Evolutionary conservation across 2,797 vertebrate species (phyloP).

Genomic region (Telmatherina bonti): DNA sequence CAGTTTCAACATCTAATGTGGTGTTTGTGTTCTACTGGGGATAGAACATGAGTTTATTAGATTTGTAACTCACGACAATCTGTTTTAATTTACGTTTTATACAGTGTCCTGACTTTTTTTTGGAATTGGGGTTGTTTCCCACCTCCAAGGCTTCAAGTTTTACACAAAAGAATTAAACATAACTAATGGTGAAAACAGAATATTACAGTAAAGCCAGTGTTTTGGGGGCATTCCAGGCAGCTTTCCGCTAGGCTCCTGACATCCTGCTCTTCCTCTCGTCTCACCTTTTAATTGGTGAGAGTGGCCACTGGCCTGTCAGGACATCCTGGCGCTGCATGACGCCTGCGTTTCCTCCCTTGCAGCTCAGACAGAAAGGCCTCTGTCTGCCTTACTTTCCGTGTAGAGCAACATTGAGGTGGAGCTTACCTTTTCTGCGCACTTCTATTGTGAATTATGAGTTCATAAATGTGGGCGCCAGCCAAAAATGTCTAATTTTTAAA

Average conservation of each 20-base stretch:
- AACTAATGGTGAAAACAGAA: not conserved
- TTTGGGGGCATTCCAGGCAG: conserved; percentile 1
- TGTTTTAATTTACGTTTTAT: not conserved
- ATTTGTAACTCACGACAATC: not conserved
- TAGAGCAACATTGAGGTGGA: conserved; percentile 19
- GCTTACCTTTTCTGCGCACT: conserved; percentile 40
- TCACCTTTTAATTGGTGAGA: conserved; percentile 64
- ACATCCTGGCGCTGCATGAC: conserved; percentile 45
- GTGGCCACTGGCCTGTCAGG: conserved; percentile 35
- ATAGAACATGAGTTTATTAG: no score
- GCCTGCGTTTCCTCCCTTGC: conserved; percentile 39
- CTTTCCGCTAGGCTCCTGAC: conserved; percentile 42
- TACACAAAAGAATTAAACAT: not conserved
- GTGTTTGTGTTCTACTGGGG: not conserved
- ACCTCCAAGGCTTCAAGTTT: not conserved
- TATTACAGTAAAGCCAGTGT: conserved; percentile 52
- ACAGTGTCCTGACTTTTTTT: not conserved
- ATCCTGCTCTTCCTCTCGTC: conserved; percentile 65
- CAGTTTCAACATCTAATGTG: not conserved
- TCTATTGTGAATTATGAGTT: conserved; percentile 49
- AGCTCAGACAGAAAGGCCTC: conserved; percentile 59
- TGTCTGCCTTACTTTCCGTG: conserved; percentile 54
- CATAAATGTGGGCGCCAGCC: not conserved
- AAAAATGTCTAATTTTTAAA: conserved; percentile 24
- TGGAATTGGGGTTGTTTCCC: not conserved